A percentile compares a stretch with the other conserved stretches of the same genome.
Evolutionary conservation across 2,888 invertebrate species (phyloP).

Genomic region (Aethes cnicana): DNA sequence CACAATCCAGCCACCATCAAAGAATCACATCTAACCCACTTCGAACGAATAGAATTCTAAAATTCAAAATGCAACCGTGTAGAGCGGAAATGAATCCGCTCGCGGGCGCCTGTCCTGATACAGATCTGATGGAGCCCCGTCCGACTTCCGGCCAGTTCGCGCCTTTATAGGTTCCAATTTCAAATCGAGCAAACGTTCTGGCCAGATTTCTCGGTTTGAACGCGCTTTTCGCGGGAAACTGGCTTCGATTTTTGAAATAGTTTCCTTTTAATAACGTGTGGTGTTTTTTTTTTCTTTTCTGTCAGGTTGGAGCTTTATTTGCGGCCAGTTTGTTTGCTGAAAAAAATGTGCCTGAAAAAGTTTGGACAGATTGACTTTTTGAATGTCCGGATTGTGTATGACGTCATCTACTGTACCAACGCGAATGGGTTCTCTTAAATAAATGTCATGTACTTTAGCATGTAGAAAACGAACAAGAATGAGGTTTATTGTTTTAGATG

Average conservation of each 20-base stretch:
- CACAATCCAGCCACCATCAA: slow-evolving; percentile 17
- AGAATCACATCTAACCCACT: slow-evolving; percentile 48
- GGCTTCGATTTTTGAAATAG: slow-evolving; percentile 22
- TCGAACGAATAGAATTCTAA: slow-evolving; percentile 61
- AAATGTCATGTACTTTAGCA: too few relatives aligned
- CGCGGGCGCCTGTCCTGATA: slow-evolving; percentile 73
- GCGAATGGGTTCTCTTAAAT: too few relatives aligned
- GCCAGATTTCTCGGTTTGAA: slow-evolving; percentile 13
- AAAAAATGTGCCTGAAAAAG: slow-evolving; percentile 2
- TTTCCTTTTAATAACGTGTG: slow-evolving; percentile 5
- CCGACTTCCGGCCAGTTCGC: slow-evolving; percentile 74
- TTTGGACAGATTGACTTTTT: too few relatives aligned
- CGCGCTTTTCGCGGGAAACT: slow-evolving; percentile 19
- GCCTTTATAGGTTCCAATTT: slow-evolving; percentile 78
- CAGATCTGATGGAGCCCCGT: slow-evolving; percentile 76
- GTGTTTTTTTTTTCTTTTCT: background rate
- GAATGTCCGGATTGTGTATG: too few relatives aligned
- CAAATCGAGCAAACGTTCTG: slow-evolving; percentile 46
- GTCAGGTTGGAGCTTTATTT: background rate
- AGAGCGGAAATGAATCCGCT: slow-evolving; percentile 78
- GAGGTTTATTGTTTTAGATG: too few relatives aligned
- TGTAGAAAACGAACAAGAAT: too few relatives aligned
- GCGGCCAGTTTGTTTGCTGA: background rate
- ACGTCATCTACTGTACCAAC: too few relatives aligned
- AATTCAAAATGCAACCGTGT: slow-evolving; percentile 73